Evolutionary conservation across 2,113 vertebrate species (phyloP).

Genomic region (Pelvicachromis taeniatus): DNA sequence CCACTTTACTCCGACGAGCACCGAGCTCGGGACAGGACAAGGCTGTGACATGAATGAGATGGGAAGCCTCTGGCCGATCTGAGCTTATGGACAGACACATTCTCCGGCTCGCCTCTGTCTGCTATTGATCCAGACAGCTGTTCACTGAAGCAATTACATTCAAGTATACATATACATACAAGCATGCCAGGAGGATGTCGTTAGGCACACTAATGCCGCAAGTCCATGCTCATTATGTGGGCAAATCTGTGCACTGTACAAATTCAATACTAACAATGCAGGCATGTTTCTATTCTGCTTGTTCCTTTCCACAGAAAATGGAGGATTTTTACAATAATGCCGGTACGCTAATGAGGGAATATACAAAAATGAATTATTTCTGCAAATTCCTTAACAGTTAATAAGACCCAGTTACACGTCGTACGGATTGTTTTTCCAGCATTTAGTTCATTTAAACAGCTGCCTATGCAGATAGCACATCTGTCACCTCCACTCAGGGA

Average conservation of each 20-base stretch:
- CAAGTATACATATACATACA: slow-evolving; percentile 13
- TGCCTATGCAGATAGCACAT: background rate
- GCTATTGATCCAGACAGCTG: slow-evolving; percentile 52
- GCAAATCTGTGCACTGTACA: background rate
- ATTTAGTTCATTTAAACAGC: background rate
- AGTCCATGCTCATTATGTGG: background rate
- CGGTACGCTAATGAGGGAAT: background rate
- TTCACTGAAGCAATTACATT: slow-evolving; percentile 31
- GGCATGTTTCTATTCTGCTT: background rate
- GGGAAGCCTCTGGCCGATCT: background rate
- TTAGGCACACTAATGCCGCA: background rate
- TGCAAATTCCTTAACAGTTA: background rate
- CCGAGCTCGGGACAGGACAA: background rate
- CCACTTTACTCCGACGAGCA: background rate
- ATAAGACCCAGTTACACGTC: background rate
- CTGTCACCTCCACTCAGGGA: background rate
- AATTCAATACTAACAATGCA: background rate
- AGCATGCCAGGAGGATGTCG: background rate
- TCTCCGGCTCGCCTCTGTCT: slow-evolving; percentile 13
- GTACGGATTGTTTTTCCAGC: background rate
- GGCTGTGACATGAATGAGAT: background rate
- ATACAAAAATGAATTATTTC: background rate
- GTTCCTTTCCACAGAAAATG: background rate
- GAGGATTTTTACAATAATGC: background rate
- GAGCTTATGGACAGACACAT: background rate